A percentile compares a stretch with the other conserved stretches of the same genome.
Conservation (phyloP, 2,797 vertebrate species). For the Potorous gilbertii region DNA sequence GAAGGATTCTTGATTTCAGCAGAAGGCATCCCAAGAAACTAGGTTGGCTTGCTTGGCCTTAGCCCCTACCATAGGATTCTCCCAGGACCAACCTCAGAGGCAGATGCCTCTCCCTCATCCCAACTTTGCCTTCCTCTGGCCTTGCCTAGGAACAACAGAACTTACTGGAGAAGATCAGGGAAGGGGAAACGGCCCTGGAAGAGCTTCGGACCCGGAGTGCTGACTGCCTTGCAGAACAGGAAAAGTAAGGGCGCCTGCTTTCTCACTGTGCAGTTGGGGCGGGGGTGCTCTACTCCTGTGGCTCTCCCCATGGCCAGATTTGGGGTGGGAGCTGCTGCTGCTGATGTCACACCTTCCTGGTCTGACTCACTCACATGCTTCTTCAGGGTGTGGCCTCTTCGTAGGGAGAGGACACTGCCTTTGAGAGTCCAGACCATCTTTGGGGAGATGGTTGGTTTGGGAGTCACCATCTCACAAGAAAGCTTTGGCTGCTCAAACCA, state of each 20-base stretch:
- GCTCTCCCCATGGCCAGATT: background rate
- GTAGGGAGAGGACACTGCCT: slow-evolving; percentile 19
- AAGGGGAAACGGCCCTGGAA: slow-evolving; percentile 87
- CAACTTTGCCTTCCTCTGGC: background rate
- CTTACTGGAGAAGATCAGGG: slow-evolving; percentile 86
- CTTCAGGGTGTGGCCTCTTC: slow-evolving; percentile 18
- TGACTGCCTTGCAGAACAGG: slow-evolving; percentile 84
- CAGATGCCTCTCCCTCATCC: background rate
- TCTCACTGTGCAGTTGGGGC: background rate
- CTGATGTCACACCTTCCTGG: slow-evolving; percentile 54
- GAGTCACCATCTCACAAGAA: slow-evolving; percentile 1
- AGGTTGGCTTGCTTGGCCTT: slow-evolving; percentile 67
- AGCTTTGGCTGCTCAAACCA: background rate
- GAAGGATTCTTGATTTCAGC: slow-evolving; percentile 28
- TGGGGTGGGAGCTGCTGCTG: slow-evolving; percentile 47
- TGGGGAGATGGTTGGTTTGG: background rate
- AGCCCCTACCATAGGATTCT: background rate
- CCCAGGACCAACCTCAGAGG: background rate
- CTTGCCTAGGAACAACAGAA: slow-evolving; percentile 87
- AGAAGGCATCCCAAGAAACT: slow-evolving; percentile 63
- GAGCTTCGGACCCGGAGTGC: slow-evolving; percentile 84
- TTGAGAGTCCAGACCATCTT: slow-evolving; percentile 23
- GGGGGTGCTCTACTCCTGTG: background rate
- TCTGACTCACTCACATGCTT: slow-evolving; percentile 46
- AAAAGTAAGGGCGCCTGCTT: slow-evolving; percentile 85